Conservation (phyloP, 2,797 vertebrate species). For the Odontamblyopus rebecca region DNA sequence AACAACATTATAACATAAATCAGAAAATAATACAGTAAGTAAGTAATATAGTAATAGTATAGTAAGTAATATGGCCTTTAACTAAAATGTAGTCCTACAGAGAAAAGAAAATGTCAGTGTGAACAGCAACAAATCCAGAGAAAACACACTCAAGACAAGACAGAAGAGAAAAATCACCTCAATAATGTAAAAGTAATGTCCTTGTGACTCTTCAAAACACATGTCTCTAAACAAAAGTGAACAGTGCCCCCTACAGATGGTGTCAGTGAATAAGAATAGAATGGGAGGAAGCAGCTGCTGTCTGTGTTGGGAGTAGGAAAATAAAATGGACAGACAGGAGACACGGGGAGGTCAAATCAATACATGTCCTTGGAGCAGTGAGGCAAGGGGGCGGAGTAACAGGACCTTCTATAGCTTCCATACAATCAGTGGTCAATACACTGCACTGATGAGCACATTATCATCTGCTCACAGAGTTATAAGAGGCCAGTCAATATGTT, state of each 20-base stretch:
- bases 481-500: slow-evolving; percentile 6
- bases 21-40: too few species aligned
- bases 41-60: too few species aligned
- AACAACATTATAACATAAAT: too few species aligned
- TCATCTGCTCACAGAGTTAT: slow-evolving; percentile 5
- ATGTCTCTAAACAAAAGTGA: slow-evolving; percentile 17
- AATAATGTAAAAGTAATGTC: neutral
- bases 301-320: slow-evolving; percentile 28
- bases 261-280: slow-evolving; percentile 29
- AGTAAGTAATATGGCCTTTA: too few species aligned
- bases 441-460: slow-evolving; percentile 14
- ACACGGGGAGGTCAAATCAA: slow-evolving; percentile 58
- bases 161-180: too few species aligned
- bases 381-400: neutral
- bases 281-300: slow-evolving; percentile 44
- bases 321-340: slow-evolving; percentile 32
- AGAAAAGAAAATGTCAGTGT: too few species aligned
- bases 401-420: neutral
- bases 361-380: slow-evolving; percentile 34
- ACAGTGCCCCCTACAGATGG: slow-evolving; percentile 32
- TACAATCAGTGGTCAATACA: slow-evolving; percentile 1
- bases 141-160: too few species aligned
- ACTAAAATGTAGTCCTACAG: too few species aligned
- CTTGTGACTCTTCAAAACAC: neutral
- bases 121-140: too few species aligned